Evolutionary conservation across 1,140 invertebrate genomes (phyloP), one percentile per base, ranked within the genome.

Genomic region (Coptotermes formosanus): DNA sequence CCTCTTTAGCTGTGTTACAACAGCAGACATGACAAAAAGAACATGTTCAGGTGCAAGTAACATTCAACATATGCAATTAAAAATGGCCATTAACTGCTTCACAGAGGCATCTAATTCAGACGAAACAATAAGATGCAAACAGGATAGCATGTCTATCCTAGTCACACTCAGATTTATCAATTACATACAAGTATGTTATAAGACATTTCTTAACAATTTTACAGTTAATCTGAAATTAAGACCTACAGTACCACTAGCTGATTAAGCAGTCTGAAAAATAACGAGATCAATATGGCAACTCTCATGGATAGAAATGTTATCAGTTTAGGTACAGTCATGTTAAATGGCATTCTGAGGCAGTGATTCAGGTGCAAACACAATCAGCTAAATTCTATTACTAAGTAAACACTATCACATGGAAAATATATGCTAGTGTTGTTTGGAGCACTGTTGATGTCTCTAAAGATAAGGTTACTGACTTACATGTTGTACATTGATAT

Each of bases 241-340:
- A 0, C 0, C 64, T 75, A 75, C n/a, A 75, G 30, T 75, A 75
- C 30, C n/a, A 75, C 25, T 75, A 25, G 30, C n/a, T 30, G 0
- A 75, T 75, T 75, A 75, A 75, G 64, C 25, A 30, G 64, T 75
- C 14, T n/a, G 25, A 75, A 75, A 30, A 75, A 11, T 75, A 75
- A 30, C n/a, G n/a, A 75, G 64, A n/a, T 75, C 64, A 25, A 75
- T 75, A 75, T 75, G 64, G n/a, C 25, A 75, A 75, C n/a, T 75
- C n/a, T 75, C 25, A 75, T 6, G 30, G 7, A 30, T 9, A 75
- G n/a, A 75, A n/a, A 75, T n/a, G n/a, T 30, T 75, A 30, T 75
- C 25, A 75, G 64, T n/a, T 75, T 75, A 75, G 64, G 64, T 75
- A 75, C n/a, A 75, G 11, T n/a, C n/a, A 30, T 30, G 64, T 30